Conservation (phyloP, 2,113 vertebrate species). For the Crotalus horridus region DNA sequence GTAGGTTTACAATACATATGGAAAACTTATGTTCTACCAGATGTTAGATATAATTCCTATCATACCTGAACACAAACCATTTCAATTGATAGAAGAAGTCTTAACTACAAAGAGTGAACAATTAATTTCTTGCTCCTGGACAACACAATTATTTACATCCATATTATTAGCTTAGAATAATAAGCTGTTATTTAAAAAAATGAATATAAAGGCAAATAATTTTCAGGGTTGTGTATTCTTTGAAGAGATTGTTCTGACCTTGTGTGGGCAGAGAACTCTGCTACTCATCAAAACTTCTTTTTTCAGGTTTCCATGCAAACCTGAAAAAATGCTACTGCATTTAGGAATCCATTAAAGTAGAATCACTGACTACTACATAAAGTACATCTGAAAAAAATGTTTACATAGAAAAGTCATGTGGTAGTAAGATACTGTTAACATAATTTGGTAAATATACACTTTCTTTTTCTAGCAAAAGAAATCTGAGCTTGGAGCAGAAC, state of each 20-base stretch:
- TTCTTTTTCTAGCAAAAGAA: background rate
- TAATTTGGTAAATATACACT: background rate
- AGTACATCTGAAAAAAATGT: constrained; percentile 6
- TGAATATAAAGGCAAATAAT: background rate
- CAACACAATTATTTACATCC: background rate
- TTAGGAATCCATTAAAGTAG: background rate
- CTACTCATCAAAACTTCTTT: background rate
- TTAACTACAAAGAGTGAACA: background rate
- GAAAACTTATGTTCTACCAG: background rate
- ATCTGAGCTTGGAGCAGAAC: too few relatives aligned
- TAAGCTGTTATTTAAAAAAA: background rate
- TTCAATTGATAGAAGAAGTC: background rate
- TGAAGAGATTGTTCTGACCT: background rate
- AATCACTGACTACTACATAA: constrained; percentile 28
- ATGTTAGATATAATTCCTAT: background rate
- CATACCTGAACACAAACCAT: background rate
- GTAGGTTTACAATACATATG: background rate
- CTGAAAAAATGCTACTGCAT: background rate
- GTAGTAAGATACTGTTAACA: background rate
- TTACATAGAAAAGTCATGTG: constrained; percentile 22
- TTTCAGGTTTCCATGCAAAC: background rate
- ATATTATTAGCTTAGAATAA: background rate
- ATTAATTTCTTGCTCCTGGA: background rate
- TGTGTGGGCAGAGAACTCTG: background rate
- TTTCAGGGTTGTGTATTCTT: background rate